These are phyloP conservation scores for Eugnorisma glareosa DNA, from an alignment of 2,888 invertebrate genomes.

Conservation along the genomic window DNA sequence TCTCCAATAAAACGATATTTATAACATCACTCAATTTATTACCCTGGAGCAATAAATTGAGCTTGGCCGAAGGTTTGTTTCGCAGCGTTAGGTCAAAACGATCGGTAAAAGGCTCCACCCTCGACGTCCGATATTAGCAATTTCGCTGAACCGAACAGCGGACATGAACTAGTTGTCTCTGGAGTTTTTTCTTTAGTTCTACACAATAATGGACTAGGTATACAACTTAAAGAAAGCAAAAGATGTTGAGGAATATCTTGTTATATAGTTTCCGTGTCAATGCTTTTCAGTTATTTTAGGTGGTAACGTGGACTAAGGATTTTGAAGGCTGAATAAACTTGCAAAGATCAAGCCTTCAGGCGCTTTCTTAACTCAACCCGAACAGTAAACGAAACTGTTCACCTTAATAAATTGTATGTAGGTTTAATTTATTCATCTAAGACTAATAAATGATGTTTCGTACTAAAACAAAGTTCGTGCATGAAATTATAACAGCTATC, in stretches of 20 bases:
- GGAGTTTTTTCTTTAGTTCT: slow-evolving; percentile 11
- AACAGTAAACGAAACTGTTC: slow-evolving; percentile 5
- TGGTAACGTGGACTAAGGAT: not conserved
- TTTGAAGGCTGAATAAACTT: not conserved
- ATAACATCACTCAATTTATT: slow-evolving; percentile 49
- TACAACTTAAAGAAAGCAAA: too few species aligned
- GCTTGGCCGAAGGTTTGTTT: slow-evolving; percentile 50
- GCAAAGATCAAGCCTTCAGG: not conserved
- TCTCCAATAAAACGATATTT: slow-evolving; percentile 46
- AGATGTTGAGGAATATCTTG: not conserved
- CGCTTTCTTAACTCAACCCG: not conserved
- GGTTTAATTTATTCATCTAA: slow-evolving; percentile 28
- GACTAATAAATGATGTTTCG: slow-evolving; percentile 30
- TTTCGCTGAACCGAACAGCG: slow-evolving; percentile 15
- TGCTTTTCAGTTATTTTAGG: not conserved
- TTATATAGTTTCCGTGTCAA: not conserved
- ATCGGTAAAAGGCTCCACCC: slow-evolving; percentile 22
- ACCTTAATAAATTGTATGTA: not conserved
- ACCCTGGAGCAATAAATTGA: slow-evolving; percentile 45
- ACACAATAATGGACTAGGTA: not conserved
- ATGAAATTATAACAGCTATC: slow-evolving; percentile 67
- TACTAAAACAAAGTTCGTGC: slow-evolving; percentile 55
- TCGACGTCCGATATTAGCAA: slow-evolving; percentile 39
- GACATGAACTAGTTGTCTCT: slow-evolving; percentile 10
- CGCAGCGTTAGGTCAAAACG: slow-evolving; percentile 49